Conservation (phyloP, 2,797 vertebrate genomes). For the Trichosurus vulpecula region DNA sequence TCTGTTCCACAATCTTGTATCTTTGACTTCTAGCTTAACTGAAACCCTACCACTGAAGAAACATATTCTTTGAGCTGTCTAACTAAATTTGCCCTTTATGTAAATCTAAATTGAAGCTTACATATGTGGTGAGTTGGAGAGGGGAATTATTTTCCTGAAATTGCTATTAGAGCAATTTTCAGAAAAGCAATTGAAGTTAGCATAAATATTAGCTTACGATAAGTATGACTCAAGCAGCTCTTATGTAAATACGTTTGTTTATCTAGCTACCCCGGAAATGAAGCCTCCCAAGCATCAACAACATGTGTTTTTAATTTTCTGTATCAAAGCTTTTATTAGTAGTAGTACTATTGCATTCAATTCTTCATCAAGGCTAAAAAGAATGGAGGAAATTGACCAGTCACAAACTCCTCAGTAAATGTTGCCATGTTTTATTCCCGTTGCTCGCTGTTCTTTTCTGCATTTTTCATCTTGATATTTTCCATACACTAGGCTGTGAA, state of each 20-base stretch:
- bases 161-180: constrained; percentile 37
- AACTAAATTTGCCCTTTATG: background rate
- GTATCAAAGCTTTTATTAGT: constrained; percentile 35
- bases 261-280: constrained; percentile 54
- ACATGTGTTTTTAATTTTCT: constrained; percentile 52
- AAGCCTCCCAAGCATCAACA: constrained; percentile 52
- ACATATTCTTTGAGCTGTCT: background rate
- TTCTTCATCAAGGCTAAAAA: constrained; percentile 46
- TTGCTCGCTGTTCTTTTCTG: background rate
- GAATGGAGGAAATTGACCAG: background rate
- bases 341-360: constrained; percentile 34
- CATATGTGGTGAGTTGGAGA: constrained; percentile 12
- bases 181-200: constrained; percentile 48
- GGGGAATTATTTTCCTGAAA: constrained; percentile 27
- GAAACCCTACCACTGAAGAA: constrained; percentile 16
- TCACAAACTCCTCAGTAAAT: constrained; percentile 5
- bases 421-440: background rate
- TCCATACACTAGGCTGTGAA: background rate
- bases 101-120: background rate
- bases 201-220: constrained; percentile 39
- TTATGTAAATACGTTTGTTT: constrained; percentile 65
- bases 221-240: constrained; percentile 49
- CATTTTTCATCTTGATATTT: background rate
- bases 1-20: background rate
- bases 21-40: constrained; percentile 21